A percentile compares a stretch with the other conserved stretches of the same genome.
Evolutionary conservation across 2,797 vertebrate species (phyloP).

Genomic region (Microcaecilia unicolor): DNA sequence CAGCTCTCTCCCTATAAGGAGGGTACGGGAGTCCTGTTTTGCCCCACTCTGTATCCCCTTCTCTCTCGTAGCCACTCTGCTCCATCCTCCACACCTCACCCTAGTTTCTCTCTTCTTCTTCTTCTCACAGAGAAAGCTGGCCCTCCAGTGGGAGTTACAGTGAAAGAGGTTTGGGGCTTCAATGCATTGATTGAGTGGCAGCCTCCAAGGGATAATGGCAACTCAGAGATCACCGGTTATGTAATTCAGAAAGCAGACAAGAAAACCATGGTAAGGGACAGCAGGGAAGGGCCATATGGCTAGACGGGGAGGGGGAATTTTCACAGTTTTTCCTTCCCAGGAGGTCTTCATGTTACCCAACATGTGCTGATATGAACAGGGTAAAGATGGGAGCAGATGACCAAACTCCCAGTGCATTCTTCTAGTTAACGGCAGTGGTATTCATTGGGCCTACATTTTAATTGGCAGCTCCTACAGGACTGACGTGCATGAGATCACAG

Average conservation of each 20-base stretch:
- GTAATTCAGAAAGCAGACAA: slow-evolving; percentile 77
- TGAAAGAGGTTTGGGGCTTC: slow-evolving; percentile 82
- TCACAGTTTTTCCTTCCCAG: too few species aligned
- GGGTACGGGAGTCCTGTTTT: neutral
- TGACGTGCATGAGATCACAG: too few species aligned
- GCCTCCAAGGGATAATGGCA: slow-evolving; percentile 75
- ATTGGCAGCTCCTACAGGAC: too few species aligned
- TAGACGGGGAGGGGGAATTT: rapidly evolving
- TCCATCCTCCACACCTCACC: neutral
- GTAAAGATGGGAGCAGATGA: too few species aligned
- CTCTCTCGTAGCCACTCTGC: too few species aligned
- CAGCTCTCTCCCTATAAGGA: too few species aligned
- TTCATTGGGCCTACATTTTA: too few species aligned
- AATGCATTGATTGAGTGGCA: slow-evolving; percentile 80
- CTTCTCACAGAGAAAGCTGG: slow-evolving; percentile 67
- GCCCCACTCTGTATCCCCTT: neutral
- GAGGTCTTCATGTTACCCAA: too few species aligned
- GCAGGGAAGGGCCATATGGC: rapidly evolving
- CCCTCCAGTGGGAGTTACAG: slow-evolving; percentile 53
- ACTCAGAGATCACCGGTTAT: slow-evolving; percentile 75
- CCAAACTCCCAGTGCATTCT: too few species aligned
- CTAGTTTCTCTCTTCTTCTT: neutral
- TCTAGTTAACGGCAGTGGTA: too few species aligned
- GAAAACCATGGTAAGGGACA: slow-evolving; percentile 69
- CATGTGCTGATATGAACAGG: too few species aligned